A percentile compares a stretch with the other conserved stretches of the same genome.
Evolutionary conservation across 2,888 invertebrate species (phyloP).

Genomic region (Lymantria monacha): DNA sequence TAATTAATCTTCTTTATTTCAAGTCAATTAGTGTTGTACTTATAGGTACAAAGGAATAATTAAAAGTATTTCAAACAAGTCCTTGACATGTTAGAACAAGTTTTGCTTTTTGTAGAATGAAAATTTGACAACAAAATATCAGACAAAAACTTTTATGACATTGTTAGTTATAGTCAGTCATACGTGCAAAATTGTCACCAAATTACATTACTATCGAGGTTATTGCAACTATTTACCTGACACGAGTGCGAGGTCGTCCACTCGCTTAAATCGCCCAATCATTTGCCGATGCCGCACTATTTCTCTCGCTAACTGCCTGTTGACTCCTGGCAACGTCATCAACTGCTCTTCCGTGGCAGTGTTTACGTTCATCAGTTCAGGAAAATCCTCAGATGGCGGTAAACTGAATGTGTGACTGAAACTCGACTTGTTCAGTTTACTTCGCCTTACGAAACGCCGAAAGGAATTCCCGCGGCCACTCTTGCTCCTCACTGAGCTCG

Average conservation of each 20-base stretch:
- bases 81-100: too few relatives aligned
- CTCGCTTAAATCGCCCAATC: constrained; percentile 89
- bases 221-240: constrained; percentile 71
- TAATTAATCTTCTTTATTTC: too few relatives aligned
- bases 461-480: constrained; percentile 66
- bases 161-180: constrained; percentile 1
- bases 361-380: constrained; percentile 78
- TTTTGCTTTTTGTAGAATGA: too few relatives aligned
- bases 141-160: not conserved
- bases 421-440: constrained; percentile 70
- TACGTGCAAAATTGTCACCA: constrained; percentile 1
- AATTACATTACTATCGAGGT: constrained; percentile 7
- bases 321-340: constrained; percentile 91
- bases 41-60: too few relatives aligned
- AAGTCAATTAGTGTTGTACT: too few relatives aligned
- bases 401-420: constrained; percentile 77
- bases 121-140: not conserved
- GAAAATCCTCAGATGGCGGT: constrained; percentile 73
- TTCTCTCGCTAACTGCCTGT: constrained; percentile 86
- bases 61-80: too few relatives aligned
- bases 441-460: constrained; percentile 66
- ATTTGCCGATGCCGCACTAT: constrained; percentile 89
- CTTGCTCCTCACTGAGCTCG: constrained; percentile 71
- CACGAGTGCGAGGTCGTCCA: constrained; percentile 91
- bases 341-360: constrained; percentile 81